phyloP scores from a whole-genome alignment of 2,797 vertebrate species.

The Sebastes paucispinis region DNA sequence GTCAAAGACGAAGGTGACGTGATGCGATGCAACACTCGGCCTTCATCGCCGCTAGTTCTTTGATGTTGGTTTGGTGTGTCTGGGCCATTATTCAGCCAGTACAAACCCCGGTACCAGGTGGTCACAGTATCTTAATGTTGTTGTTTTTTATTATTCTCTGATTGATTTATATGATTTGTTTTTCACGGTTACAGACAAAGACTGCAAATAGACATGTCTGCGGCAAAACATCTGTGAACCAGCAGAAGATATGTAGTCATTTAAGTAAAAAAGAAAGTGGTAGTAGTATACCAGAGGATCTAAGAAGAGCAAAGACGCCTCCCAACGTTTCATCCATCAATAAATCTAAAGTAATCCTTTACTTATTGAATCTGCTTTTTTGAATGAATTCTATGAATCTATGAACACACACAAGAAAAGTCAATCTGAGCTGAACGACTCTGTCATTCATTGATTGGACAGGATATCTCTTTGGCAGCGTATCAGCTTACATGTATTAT shows the following conservation, averaged over 20 bases:
- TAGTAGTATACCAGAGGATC: background rate
- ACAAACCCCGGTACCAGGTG: fast-evolving
- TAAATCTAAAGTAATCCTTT: background rate
- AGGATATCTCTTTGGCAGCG: constrained; percentile 2
- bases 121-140: too few species aligned
- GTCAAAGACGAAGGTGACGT: too few species aligned
- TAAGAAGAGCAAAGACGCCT: background rate
- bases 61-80: too few species aligned
- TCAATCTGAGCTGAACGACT: background rate
- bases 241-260: background rate
- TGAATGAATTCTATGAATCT: background rate
- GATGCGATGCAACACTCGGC: too few species aligned
- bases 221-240: background rate
- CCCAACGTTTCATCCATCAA: background rate
- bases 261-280: too few species aligned
- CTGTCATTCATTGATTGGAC: constrained; percentile 37
- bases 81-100: too few species aligned
- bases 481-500: constrained; percentile 1
- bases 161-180: too few species aligned
- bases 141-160: too few species aligned
- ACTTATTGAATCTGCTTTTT: background rate
- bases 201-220: too few species aligned
- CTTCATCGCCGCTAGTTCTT: too few species aligned
- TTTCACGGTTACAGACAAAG: too few species aligned
- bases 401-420: background rate